A percentile compares a stretch with the other conserved stretches of the same genome.
These are phyloP conservation scores for Ancistrus triradiatus DNA, from an alignment of 2,113 vertebrate species.

Conservation along the genomic window DNA sequence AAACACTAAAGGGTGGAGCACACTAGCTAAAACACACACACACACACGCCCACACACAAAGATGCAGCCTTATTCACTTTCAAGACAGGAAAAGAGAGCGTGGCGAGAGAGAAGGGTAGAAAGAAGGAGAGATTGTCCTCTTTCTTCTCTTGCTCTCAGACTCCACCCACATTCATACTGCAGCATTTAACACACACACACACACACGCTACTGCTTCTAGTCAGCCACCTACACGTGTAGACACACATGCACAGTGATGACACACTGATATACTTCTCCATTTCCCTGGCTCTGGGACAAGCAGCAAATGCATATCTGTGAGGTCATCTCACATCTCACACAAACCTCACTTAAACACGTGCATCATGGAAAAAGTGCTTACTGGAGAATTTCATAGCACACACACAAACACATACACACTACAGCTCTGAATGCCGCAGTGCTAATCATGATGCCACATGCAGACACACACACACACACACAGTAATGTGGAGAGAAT, in stretches of 20 bases:
- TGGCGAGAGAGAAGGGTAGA: constrained; percentile 8
- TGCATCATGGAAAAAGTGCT: constrained; percentile 1
- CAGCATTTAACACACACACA: not conserved
- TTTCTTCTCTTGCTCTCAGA: constrained; percentile 38
- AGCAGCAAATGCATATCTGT: constrained; percentile 8
- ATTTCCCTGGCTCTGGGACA: not conserved
- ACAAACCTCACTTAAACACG: no score
- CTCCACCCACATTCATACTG: constrained; percentile 9
- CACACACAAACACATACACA: constrained; percentile 8
- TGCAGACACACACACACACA: constrained; percentile 4
- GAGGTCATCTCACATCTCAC: constrained; percentile 6
- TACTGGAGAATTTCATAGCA: constrained; percentile 8
- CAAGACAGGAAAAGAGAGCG: not conserved
- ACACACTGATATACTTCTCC: no score
- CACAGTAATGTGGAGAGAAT: no score
- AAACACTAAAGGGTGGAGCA: constrained; percentile 17
- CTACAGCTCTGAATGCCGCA: constrained; percentile 20
- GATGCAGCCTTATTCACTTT: no score
- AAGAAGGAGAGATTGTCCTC: not conserved
- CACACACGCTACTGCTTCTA: constrained; percentile 6
- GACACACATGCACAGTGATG: constrained; percentile 13
- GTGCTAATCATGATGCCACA: constrained; percentile 19
- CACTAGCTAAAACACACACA: not conserved
- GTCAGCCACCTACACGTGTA: not conserved
- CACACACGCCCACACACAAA: constrained; percentile 5